phyloP scores from a whole-genome alignment of 2,797 vertebrate genomes.

The Eurystomus glaucurus region DNA sequence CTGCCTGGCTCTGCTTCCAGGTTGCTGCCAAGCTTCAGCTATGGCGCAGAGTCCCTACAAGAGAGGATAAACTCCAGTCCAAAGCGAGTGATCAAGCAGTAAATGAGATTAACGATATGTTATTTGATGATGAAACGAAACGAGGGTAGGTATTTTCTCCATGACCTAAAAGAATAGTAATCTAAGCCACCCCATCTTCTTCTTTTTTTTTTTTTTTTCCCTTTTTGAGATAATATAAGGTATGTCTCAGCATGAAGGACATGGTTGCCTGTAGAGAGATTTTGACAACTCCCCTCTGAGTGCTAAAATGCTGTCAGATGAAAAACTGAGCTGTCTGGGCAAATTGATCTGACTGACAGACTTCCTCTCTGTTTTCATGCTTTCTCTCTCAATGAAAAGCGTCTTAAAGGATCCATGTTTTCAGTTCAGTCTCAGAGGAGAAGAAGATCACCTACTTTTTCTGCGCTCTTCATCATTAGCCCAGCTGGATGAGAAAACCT shows the following conservation, averaged over 20 bases:
- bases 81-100: not conserved
- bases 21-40: not conserved
- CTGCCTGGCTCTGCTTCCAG: not conserved
- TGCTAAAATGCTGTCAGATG: constrained; percentile 73
- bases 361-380: constrained; percentile 55
- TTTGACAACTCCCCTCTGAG: constrained; percentile 79
- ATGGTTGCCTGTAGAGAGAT: constrained; percentile 67
- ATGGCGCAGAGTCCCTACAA: not conserved
- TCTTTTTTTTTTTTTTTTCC: not conserved
- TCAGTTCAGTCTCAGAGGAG: not conserved
- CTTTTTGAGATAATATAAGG: constrained; percentile 60
- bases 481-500: not conserved
- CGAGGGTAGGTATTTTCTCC: not conserved
- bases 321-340: constrained; percentile 67
- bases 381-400: constrained; percentile 70
- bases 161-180: not conserved
- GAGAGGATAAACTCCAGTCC: not conserved
- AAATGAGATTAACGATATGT: not conserved
- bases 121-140: constrained; percentile 37
- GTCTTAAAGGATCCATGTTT: constrained; percentile 45
- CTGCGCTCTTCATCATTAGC: not conserved
- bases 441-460: not conserved
- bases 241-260: constrained; percentile 63
- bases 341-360: constrained; percentile 73
- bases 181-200: constrained; percentile 3